Conservation (phyloP, 2,797 vertebrate genomes). For the Poeciliopsis paucimaculata region DNA sequence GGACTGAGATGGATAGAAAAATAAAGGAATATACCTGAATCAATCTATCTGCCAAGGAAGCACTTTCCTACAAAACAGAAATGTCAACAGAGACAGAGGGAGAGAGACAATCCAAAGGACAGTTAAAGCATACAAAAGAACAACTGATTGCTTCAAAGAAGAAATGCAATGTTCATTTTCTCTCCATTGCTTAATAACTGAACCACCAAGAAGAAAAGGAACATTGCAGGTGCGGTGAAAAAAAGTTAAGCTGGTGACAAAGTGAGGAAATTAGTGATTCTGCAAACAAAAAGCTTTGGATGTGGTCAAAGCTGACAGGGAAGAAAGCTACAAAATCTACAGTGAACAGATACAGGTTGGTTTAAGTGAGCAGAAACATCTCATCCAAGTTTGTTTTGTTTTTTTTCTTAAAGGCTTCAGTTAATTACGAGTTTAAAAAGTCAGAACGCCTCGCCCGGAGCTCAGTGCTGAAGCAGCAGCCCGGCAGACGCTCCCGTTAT, state of each 20-base stretch:
- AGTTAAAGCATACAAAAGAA: constrained; percentile 84
- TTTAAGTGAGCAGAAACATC: constrained; percentile 19
- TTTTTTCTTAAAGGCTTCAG: constrained; percentile 11
- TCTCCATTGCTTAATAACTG: constrained; percentile 28
- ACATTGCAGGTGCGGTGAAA: constrained; percentile 65
- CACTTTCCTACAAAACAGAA: constrained; percentile 99
- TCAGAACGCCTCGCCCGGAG: constrained; percentile 37
- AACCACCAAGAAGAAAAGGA: constrained; percentile 62
- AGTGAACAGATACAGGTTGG: background rate
- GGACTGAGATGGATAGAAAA: constrained; percentile 54
- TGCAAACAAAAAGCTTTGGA: constrained; percentile 51
- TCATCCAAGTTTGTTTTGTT: constrained; percentile 9
- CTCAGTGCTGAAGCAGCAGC: background rate
- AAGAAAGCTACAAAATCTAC: constrained; percentile 5
- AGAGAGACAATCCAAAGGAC: constrained; percentile 83
- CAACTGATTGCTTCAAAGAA: constrained; percentile 74
- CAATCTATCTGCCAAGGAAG: constrained; percentile 99
- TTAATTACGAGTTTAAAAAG: constrained; percentile 31
- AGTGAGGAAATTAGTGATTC: constrained; percentile 47
- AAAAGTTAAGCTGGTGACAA: constrained; percentile 49
- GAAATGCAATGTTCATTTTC: constrained; percentile 84
- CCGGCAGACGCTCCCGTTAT: constrained; percentile 10
- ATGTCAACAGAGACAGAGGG: constrained; percentile 90
- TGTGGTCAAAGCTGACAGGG: constrained; percentile 19
- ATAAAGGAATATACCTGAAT: constrained; percentile 94